phyloP scores from a whole-genome alignment of 2,888 invertebrate species.

The Campoplex capitator region DNA sequence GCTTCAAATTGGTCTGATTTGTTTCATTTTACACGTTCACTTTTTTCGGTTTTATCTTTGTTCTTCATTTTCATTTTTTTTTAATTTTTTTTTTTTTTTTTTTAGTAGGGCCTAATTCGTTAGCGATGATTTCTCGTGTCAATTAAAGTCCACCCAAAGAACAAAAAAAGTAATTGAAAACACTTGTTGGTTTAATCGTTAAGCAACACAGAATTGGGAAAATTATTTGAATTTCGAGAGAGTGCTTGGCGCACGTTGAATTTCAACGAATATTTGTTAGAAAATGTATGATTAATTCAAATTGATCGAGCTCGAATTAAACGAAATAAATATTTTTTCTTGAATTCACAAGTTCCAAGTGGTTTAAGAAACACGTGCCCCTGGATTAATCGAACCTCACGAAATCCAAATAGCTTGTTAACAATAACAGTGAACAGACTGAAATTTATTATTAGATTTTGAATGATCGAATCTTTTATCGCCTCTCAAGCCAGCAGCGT shows the following conservation, averaged over 20 bases:
- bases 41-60: not conserved
- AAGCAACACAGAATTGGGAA: constrained; percentile 41
- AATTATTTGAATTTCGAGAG: not conserved
- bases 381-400: not conserved
- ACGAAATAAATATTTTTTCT: not conserved
- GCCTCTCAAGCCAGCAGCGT: constrained; percentile 28
- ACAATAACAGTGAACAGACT: not conserved
- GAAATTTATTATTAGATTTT: not conserved
- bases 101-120: constrained; percentile 67
- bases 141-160: constrained; percentile 86
- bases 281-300: not conserved
- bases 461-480: not conserved
- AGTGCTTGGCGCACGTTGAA: constrained; percentile 7
- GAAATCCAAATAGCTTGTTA: not conserved
- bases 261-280: not conserved
- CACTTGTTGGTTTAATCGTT: constrained; percentile 44
- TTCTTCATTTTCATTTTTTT: constrained; percentile 6
- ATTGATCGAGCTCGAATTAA: not conserved
- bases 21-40: constrained; percentile 14
- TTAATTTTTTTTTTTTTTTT: constrained; percentile 44
- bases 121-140: constrained; percentile 73
- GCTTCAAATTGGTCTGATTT: constrained; percentile 14
- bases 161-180: constrained; percentile 65
- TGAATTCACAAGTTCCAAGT: not conserved
- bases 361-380: not conserved